Conservation (phyloP, 2,888 invertebrate genomes). For the Drosophila sordidula region DNA sequence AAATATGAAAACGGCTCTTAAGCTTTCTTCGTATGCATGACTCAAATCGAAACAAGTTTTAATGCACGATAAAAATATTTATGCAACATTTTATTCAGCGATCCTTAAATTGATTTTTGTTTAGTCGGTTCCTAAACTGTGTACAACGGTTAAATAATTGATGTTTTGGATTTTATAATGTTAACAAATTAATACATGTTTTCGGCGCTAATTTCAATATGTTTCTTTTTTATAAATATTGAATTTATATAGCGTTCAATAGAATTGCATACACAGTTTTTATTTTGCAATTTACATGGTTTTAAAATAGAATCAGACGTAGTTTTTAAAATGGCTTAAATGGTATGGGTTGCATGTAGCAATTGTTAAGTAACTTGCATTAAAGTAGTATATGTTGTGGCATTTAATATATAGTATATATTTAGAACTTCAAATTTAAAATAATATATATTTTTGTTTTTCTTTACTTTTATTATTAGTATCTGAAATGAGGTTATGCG, state of each 20-base stretch:
- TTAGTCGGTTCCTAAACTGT: conserved; percentile 45
- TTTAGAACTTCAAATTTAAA: conserved; percentile 23
- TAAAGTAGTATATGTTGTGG: conserved; percentile 13
- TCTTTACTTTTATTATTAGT: not conserved
- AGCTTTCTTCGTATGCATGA: not conserved
- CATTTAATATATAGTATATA: conserved; percentile 8
- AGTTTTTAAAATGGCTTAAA: conserved; percentile 30
- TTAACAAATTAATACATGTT: conserved; percentile 28
- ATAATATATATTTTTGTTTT: conserved; percentile 17
- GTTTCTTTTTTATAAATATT: conserved; percentile 20
- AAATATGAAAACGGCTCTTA: too few relatives aligned
- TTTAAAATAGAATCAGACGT: conserved; percentile 28
- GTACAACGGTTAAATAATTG: conserved; percentile 16
- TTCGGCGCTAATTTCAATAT: conserved; percentile 57
- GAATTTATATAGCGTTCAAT: conserved; percentile 14
- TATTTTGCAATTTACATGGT: conserved; percentile 22
- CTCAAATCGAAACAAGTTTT: conserved; percentile 4
- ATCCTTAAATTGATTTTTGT: conserved; percentile 40
- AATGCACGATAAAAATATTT: conserved; percentile 70
- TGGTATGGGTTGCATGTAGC: conserved; percentile 19
- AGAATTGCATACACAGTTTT: conserved; percentile 22
- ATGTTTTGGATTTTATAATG: conserved; percentile 33
- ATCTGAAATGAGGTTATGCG: conserved; percentile 19
- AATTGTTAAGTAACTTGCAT: conserved; percentile 61
- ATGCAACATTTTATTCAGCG: conserved; percentile 63